A percentile compares a stretch with the other conserved stretches of the same genome.
Evolutionary conservation across 2,797 vertebrate genomes (phyloP).

Genomic region (Crocodylus rhombifer): DNA sequence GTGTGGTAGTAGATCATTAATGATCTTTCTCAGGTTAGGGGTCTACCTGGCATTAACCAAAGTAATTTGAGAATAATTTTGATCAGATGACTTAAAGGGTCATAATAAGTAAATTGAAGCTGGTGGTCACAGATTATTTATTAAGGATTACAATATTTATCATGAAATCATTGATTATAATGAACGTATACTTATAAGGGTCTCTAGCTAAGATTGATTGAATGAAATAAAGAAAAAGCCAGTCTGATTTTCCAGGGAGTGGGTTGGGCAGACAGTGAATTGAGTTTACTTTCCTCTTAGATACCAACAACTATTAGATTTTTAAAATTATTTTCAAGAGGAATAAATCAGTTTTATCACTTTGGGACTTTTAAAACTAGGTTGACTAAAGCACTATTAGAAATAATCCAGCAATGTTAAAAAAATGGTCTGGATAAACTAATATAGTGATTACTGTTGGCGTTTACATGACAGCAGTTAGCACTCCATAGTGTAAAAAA

Average conservation of each 20-base stretch:
- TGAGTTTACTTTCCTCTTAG: conserved; percentile 16
- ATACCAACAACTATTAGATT: not conserved
- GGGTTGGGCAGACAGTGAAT: not conserved
- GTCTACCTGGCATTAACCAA: conserved; percentile 37
- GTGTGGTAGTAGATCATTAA: not conserved
- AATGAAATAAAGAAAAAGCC: conserved; percentile 38
- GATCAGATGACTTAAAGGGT: conserved; percentile 26
- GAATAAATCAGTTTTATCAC: conserved; percentile 38
- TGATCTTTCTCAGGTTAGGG: conserved; percentile 24
- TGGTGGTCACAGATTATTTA: conserved; percentile 34
- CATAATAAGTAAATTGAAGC: not conserved
- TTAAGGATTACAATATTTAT: conserved; percentile 48
- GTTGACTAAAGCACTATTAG: conserved; percentile 14
- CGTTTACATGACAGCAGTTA: conserved; percentile 5
- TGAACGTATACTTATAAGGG: not conserved
- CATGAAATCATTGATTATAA: not conserved
- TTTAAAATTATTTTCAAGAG: conserved; percentile 32
- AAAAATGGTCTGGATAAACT: not conserved
- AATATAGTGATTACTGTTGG: conserved; percentile 1
- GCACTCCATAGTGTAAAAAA: not conserved
- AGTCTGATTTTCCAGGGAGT: not conserved
- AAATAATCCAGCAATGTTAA: not conserved
- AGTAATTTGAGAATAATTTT: conserved; percentile 44
- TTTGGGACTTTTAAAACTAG: conserved; percentile 12
- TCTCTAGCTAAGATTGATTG: conserved; percentile 30